phyloP scores from a whole-genome alignment of 2,113 vertebrate genomes.

The Chascanopsetta lugubris region DNA sequence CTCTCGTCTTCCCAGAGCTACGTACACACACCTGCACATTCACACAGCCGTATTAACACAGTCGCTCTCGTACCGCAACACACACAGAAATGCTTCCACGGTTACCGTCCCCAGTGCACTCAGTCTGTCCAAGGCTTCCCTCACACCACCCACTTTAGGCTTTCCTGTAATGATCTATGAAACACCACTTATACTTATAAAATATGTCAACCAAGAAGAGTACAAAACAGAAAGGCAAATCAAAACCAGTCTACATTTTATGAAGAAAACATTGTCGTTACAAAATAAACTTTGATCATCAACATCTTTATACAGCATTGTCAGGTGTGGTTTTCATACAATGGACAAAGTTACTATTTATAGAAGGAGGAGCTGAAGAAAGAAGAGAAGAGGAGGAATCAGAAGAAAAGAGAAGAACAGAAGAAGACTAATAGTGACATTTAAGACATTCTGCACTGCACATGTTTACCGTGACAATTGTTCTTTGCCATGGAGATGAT shows the following conservation, averaged over 20 bases:
- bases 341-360: slow-evolving; percentile 68
- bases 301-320: slow-evolving; percentile 76
- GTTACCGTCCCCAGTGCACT: slow-evolving; percentile 55
- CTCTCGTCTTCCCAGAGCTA: slow-evolving; percentile 27
- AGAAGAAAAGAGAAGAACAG: slow-evolving; percentile 49
- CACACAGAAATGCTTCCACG: slow-evolving; percentile 39
- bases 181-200: slow-evolving; percentile 79
- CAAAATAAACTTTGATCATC: slow-evolving; percentile 78
- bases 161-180: slow-evolving; percentile 71
- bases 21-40: slow-evolving; percentile 9
- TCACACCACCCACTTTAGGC: slow-evolving; percentile 78
- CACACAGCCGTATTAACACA: slow-evolving; percentile 16
- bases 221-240: slow-evolving; percentile 74
- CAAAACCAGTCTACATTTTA: slow-evolving; percentile 59
- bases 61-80: slow-evolving; percentile 21
- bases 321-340: slow-evolving; percentile 57
- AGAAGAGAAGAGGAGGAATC: slow-evolving; percentile 40
- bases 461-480: slow-evolving; percentile 65
- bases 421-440: slow-evolving; percentile 66
- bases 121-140: slow-evolving; percentile 40
- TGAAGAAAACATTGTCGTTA: slow-evolving; percentile 72
- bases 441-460: slow-evolving; percentile 77
- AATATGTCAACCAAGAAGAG: slow-evolving; percentile 73
- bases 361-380: slow-evolving; percentile 61
- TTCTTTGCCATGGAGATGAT: slow-evolving; percentile 64